These are phyloP conservation scores for Chalcis sispes DNA, from an alignment of 2,888 invertebrate species.

Conservation along the genomic window DNA sequence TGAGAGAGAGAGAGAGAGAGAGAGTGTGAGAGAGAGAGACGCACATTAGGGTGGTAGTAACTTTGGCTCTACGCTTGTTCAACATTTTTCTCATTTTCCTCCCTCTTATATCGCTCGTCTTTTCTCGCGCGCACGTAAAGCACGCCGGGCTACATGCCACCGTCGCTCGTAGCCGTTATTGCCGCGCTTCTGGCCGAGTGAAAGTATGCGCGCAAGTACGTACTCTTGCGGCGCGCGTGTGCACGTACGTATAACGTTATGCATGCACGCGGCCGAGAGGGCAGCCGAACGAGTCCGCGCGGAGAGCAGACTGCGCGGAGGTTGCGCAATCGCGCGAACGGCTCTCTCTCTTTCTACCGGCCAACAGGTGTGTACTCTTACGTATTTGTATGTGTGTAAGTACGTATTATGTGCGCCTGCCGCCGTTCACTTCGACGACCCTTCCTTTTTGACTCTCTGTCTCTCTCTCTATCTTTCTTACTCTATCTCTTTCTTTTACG, in stretches of 20 bases:
- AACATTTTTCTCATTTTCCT: no score
- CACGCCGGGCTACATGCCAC: background rate
- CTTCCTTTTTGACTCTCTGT: conserved; percentile 29
- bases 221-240: background rate
- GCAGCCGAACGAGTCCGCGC: background rate
- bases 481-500: no score
- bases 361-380: conserved; percentile 27
- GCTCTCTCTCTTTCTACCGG: background rate
- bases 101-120: no score
- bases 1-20: no score
- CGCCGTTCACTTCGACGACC: conserved; percentile 33
- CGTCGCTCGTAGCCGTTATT: background rate
- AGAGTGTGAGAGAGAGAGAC: no score
- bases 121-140: no score
- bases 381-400: background rate
- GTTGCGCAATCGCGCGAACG: conserved; percentile 41
- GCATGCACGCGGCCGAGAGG: background rate
- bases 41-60: no score
- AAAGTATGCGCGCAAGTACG: conserved; percentile 33
- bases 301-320: background rate
- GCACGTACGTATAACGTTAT: background rate
- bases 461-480: no score
- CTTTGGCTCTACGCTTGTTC: no score
- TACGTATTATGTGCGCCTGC: background rate
- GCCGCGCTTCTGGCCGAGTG: conserved; percentile 23